These are phyloP conservation scores for Lepidocyrtinus sp. DNA, from an alignment of 2,888 invertebrate species.

Conservation along the genomic window DNA sequence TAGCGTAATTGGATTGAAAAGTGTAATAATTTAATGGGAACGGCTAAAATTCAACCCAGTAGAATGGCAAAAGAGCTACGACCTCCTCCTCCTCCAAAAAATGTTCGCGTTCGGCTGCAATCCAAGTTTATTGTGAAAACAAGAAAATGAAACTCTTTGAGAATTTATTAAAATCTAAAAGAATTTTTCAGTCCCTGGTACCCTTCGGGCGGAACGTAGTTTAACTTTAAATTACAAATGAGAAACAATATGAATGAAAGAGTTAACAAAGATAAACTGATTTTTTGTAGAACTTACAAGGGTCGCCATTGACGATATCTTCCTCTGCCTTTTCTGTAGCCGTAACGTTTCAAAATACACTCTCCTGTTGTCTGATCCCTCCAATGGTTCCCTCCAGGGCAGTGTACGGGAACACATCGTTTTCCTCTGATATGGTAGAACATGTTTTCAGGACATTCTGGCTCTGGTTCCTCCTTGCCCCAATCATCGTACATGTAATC, in stretches of 20 bases:
- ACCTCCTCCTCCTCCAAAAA: not conserved
- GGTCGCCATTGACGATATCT: conserved; percentile 16
- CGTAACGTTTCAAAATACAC: conserved; percentile 21
- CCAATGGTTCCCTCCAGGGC: conserved; percentile 30
- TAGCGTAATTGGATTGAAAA: too few species aligned
- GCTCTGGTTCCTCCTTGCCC: conserved; percentile 20
- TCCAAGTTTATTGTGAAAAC: too few species aligned
- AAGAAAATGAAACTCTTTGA: not conserved
- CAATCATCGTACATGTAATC: not conserved
- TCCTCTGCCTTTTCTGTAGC: conserved; percentile 1
- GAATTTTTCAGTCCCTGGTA: too few species aligned
- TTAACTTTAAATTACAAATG: too few species aligned
- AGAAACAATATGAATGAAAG: too few species aligned
- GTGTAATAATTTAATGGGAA: too few species aligned
- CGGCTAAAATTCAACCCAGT: conserved; percentile 4
- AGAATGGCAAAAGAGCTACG: conserved; percentile 2
- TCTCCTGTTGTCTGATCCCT: conserved; percentile 39
- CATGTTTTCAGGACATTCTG: conserved; percentile 22
- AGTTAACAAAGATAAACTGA: too few species aligned
- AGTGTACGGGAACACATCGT: conserved; percentile 38
- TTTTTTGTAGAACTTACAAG: conserved; percentile 9
- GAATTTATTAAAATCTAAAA: too few species aligned
- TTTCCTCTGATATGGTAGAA: conserved; percentile 49
- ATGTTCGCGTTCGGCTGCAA: conserved; percentile 13
- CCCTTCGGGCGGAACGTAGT: too few species aligned